phyloP scores from a whole-genome alignment of 1,140 invertebrate genomes.

The Procambarus virginalis region DNA sequence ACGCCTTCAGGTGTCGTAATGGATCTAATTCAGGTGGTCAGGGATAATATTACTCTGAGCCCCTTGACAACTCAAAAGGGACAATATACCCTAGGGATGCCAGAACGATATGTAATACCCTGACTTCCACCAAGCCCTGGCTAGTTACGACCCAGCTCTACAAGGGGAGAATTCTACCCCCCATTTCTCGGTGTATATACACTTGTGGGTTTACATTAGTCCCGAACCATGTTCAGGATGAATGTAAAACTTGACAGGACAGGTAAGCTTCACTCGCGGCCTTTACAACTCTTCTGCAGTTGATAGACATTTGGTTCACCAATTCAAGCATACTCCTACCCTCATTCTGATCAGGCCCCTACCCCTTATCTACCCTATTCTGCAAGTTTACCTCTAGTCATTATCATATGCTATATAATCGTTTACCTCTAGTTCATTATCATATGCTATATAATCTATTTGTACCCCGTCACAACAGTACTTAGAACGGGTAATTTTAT shows the following conservation, averaged over 20 bases:
- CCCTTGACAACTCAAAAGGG: neutral
- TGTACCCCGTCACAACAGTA: neutral
- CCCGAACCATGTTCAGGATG: neutral
- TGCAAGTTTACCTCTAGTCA: too few species aligned
- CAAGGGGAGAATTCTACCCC: neutral
- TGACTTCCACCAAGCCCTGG: neutral
- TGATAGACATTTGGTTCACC: neutral
- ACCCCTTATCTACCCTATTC: too few species aligned
- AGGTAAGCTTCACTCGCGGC: too few species aligned
- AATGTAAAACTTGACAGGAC: too few species aligned
- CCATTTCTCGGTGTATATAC: neutral
- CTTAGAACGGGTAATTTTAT: too few species aligned
- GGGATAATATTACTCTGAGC: neutral
- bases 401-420: too few species aligned
- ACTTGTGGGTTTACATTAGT: neutral
- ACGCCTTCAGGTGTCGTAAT: neutral
- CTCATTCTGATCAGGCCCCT: neutral
- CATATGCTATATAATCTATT: too few species aligned
- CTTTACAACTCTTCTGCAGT: too few species aligned
- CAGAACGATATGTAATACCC: neutral
- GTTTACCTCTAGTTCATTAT: too few species aligned
- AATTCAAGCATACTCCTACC: neutral
- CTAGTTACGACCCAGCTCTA: neutral
- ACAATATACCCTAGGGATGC: neutral
- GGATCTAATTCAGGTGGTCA: neutral